A percentile compares a stretch with the other conserved stretches of the same genome.
These are phyloP conservation scores for Nebria brevicollis DNA, from an alignment of 2,888 invertebrate species.

Conservation along the genomic window DNA sequence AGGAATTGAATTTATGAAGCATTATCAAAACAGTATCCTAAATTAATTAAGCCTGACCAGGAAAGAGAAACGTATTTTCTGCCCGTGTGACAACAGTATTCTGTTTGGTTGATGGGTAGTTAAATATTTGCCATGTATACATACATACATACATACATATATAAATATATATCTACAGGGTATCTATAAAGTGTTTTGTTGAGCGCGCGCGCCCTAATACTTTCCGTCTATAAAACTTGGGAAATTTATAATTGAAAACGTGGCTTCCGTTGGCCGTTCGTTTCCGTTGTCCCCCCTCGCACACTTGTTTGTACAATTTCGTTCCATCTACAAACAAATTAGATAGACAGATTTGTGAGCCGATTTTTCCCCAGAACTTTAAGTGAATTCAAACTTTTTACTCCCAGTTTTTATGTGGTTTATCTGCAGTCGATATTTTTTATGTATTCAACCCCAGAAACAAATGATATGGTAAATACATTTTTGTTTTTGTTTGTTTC, in stretches of 20 bases:
- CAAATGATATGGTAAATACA: neutral
- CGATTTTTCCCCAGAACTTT: neutral
- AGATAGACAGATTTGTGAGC: slow-evolving; percentile 5
- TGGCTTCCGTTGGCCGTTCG: neutral
- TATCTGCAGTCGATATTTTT: neutral
- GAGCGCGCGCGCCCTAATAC: neutral
- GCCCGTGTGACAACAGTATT: neutral
- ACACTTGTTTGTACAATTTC: neutral
- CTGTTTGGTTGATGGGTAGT: slow-evolving; percentile 3
- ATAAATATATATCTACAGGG: too few species aligned
- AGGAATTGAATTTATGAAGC: too few species aligned
- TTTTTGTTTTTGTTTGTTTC: neutral
- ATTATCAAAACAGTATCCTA: too few species aligned
- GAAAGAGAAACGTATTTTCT: too few species aligned
- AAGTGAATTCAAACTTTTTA: slow-evolving; percentile 6
- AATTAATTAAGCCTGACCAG: too few species aligned
- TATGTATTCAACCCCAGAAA: neutral
- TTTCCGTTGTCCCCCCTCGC: neutral
- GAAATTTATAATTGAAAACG: slow-evolving; percentile 1
- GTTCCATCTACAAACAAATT: neutral
- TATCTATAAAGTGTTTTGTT: neutral
- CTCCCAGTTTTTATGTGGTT: neutral
- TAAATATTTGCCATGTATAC: slow-evolving; percentile 3
- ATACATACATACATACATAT: too few species aligned
- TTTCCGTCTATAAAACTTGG: slow-evolving; percentile 1